Base-by-base conservation (phyloP, 1,140 invertebrate species). In the Cardiocondyla obscurior region DNA sequence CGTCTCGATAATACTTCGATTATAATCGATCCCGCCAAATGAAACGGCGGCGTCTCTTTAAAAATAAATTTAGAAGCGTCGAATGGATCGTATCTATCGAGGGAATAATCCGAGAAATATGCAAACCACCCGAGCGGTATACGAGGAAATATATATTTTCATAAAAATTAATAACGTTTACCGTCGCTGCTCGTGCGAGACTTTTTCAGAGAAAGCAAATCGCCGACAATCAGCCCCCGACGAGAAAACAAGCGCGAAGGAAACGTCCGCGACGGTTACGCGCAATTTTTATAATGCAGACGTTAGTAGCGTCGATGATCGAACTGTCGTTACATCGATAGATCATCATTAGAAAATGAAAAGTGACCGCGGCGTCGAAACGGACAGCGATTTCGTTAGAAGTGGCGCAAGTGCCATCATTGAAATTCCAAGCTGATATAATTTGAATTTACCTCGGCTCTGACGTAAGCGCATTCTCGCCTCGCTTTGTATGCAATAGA, bases 381-480 rank as follows among this genome's bases (percentile, higher is more conserved):
- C 28, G 22, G 30, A 51, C n/a, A 53, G 51, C 65, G 14, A 44
- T 58, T 72, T 72, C 39, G 58, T 81, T 81, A 72, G n/a, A 28
- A 28, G 36, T 53, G 39, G 39, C 28, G 51, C 46, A 55, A n/a
- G 3, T 44, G 36, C 62, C 33, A 36, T 72, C 51, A 44, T 81
- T 81, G 39, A 44, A 57, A 81, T 58, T 81, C 77, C 39, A 19
- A 33, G 39, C 77, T 46, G 28, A 73, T 69, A 73, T 73, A 57
- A 81, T 81, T 70, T 70, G 33, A 53, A 42, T 57, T 70, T 36
- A 49, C 14, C 72, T 33, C 53, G 33, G 14, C 28, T 58, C 22
- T 72, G 67, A 81, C 28, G 53, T 57, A 81, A 81, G 77, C 12
- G 65, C 39, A 58, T 60, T 58, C 53, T 58, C 28, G 22, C 46